These are phyloP conservation scores for Sardina pilchardus DNA, from an alignment of 2,113 vertebrate species.

Conservation along the genomic window DNA sequence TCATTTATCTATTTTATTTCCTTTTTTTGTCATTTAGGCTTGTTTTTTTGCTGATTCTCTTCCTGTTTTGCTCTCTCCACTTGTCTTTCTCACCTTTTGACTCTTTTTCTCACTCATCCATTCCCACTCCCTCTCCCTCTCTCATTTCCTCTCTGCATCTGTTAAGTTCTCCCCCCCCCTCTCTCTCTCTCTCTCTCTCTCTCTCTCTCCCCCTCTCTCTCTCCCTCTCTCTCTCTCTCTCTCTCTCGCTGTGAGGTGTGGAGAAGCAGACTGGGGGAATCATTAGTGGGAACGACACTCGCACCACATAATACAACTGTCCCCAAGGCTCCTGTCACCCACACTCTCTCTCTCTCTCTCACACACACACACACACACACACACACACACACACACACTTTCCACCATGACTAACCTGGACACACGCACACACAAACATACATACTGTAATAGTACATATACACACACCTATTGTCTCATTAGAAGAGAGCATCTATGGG, in stretches of 20 bases:
- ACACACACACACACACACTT: neutral
- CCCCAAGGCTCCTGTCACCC: constrained; percentile 23
- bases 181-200: constrained; percentile 11
- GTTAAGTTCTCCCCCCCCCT: neutral
- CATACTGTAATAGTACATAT: too few species aligned
- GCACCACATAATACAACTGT: constrained; percentile 68
- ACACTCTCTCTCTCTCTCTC: neutral
- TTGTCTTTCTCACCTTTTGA: neutral
- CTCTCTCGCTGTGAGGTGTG: constrained; percentile 53
- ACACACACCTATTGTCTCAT: too few species aligned
- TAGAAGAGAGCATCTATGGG: neutral
- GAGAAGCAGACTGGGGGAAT: constrained; percentile 55
- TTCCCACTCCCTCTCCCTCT: neutral
- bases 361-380: neutral
- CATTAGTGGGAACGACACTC: constrained; percentile 71
- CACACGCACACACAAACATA: neutral
- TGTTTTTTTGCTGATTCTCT: too few species aligned
- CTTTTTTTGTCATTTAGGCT: neutral
- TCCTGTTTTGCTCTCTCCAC: neutral
- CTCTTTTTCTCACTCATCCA: constrained; percentile 2
- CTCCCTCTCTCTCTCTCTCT: constrained; percentile 21
- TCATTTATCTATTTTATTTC: neutral
- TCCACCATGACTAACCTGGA: neutral
- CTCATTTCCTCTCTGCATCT: neutral
- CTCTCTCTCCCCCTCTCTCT: constrained; percentile 7